A percentile compares a stretch with the other conserved stretches of the same genome.
These are phyloP conservation scores for Sesia apiformis DNA, from an alignment of 2,888 invertebrate genomes.

Conservation along the genomic window DNA sequence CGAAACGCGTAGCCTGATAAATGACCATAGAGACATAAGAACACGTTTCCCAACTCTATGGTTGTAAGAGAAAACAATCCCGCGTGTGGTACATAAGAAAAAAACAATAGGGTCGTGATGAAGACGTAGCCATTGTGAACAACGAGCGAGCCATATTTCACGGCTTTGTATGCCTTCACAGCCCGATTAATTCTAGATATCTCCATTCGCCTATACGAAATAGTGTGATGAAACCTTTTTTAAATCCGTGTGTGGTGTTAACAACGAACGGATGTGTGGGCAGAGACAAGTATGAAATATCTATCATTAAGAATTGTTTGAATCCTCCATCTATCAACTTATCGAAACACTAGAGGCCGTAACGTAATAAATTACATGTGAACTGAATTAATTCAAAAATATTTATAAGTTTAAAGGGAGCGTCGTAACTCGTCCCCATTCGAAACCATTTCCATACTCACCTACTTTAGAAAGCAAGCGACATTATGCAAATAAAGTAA, in stretches of 20 bases:
- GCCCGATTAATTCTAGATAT: conserved; percentile 73
- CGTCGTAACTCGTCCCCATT: conserved; percentile 14
- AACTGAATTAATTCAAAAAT: not conserved
- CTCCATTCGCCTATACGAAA: conserved; percentile 65
- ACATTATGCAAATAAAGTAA: conserved; percentile 73
- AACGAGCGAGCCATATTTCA: conserved; percentile 71
- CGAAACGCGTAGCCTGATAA: conserved; percentile 34
- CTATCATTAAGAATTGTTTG: conserved; percentile 15
- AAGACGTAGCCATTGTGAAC: conserved; percentile 73
- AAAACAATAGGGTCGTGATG: conserved; percentile 72
- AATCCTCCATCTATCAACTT: conserved; percentile 11
- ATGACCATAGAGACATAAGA: conserved; percentile 42
- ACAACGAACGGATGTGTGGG: conserved; percentile 45
- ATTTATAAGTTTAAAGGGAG: not conserved
- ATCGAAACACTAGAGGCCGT: not conserved
- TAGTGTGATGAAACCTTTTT: conserved; percentile 68
- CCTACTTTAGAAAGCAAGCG: conserved; percentile 61
- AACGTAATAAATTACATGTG: not conserved
- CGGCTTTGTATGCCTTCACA: conserved; percentile 67
- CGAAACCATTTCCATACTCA: conserved; percentile 60
- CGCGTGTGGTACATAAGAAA: conserved; percentile 59
- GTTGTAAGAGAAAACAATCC: conserved; percentile 65
- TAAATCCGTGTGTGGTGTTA: conserved; percentile 41
- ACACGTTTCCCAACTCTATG: conserved; percentile 59
- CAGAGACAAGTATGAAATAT: conserved; percentile 27